Conservation (phyloP, 2,888 invertebrate genomes). For the Criorhina ranunculi region DNA sequence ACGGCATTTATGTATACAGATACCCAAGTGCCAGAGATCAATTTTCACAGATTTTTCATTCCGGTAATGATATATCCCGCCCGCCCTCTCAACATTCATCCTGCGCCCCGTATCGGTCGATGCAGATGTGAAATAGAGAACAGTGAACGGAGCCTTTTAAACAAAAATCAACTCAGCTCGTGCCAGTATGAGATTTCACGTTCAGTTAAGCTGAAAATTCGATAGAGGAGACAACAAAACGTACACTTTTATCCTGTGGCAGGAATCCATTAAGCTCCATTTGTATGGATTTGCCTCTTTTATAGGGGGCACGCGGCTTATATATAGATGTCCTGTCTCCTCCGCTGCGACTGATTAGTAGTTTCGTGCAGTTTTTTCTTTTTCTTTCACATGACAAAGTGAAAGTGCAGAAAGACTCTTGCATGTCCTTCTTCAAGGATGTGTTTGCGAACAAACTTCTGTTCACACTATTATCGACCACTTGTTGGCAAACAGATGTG, state of each 20-base stretch:
- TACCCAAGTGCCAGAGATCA: slow-evolving; percentile 9
- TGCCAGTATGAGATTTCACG: slow-evolving; percentile 45
- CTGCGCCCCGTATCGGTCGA: neutral
- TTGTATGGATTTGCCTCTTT: slow-evolving; percentile 2
- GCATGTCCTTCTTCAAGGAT: slow-evolving; percentile 5
- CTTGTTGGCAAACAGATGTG: slow-evolving; percentile 14
- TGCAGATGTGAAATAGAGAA: neutral
- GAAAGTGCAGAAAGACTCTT: neutral
- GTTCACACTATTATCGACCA: slow-evolving; percentile 10
- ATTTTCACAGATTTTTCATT: slow-evolving; percentile 22
- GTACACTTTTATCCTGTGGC: slow-evolving; percentile 23
- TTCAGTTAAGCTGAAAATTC: slow-evolving; percentile 54
- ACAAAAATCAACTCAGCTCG: slow-evolving; percentile 3
- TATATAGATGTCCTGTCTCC: slow-evolving; percentile 2
- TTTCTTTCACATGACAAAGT: neutral
- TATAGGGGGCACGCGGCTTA: neutral
- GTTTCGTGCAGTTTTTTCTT: slow-evolving; percentile 4
- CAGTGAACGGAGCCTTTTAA: neutral
- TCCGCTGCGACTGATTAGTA: slow-evolving; percentile 12
- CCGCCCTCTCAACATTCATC: neutral
- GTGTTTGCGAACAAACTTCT: neutral
- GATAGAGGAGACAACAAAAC: slow-evolving; percentile 37
- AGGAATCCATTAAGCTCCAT: slow-evolving; percentile 30
- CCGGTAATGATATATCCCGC: slow-evolving; percentile 1
- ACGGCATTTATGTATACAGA: too few relatives aligned